Evolutionary conservation across 2,888 invertebrate species (phyloP).

Genomic region (Drosophila crucigera): DNA sequence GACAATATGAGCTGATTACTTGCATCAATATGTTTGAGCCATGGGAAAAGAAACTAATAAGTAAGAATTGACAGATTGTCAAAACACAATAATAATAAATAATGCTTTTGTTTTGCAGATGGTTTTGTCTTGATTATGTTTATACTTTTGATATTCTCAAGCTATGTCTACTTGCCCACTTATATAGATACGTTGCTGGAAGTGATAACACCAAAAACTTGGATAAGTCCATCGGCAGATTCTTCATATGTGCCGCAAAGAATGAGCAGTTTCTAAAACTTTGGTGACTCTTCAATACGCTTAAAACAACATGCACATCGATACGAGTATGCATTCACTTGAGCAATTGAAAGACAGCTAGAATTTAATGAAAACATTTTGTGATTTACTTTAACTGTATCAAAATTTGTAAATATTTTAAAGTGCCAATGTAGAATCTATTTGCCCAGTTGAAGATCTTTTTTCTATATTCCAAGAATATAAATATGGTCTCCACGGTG

Average conservation of each 20-base stretch:
- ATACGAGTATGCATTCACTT: slow-evolving; percentile 19
- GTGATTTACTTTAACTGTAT: slow-evolving; percentile 69
- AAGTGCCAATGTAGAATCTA: slow-evolving; percentile 55
- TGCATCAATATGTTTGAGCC: slow-evolving; percentile 86
- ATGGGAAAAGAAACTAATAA: slow-evolving; percentile 86
- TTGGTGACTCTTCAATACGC: neutral
- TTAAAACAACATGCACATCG: neutral
- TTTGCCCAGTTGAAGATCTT: slow-evolving; percentile 54
- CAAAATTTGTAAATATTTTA: slow-evolving; percentile 65
- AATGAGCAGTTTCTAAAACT: slow-evolving; percentile 69
- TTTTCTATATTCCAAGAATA: slow-evolving; percentile 57
- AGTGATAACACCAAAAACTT: slow-evolving; percentile 76
- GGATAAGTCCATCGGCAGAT: slow-evolving; percentile 26
- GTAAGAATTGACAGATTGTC: slow-evolving; percentile 66
- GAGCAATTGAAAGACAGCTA: slow-evolving; percentile 45
- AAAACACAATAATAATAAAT: neutral
- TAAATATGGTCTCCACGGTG: slow-evolving; percentile 70
- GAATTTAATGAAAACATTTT: slow-evolving; percentile 52
- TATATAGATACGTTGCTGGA: slow-evolving; percentile 85
- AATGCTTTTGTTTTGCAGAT: slow-evolving; percentile 80
- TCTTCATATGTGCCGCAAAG: slow-evolving; percentile 70
- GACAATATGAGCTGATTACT: slow-evolving; percentile 86
- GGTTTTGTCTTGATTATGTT: slow-evolving; percentile 86
- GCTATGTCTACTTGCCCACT: slow-evolving; percentile 87
- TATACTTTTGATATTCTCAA: slow-evolving; percentile 86